phyloP scores from a whole-genome alignment of 1,140 invertebrate species.

The Pogonomyrmex californicus region DNA sequence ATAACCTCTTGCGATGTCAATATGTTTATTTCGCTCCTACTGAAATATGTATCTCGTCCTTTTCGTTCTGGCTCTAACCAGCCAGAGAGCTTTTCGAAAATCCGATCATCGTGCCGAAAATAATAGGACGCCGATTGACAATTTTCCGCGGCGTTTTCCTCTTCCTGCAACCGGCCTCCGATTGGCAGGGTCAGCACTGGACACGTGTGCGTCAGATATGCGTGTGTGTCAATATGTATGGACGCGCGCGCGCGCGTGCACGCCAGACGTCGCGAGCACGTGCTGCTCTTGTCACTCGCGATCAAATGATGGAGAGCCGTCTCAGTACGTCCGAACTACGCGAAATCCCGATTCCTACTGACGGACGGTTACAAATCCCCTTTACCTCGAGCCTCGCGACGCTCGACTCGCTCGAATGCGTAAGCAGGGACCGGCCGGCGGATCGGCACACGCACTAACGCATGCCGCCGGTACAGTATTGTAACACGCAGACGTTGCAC shows the following conservation, averaged over 20 bases:
- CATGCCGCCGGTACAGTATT: conserved; percentile 14
- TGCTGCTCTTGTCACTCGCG: conserved; percentile 64
- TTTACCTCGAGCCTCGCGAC: conserved; percentile 31
- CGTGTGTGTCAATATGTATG: not conserved
- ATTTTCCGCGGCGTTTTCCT: not conserved
- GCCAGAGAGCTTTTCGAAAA: not conserved
- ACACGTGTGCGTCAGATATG: not conserved
- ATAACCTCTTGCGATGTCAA: conserved; percentile 22
- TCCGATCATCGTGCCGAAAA: not conserved
- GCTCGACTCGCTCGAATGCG: not conserved
- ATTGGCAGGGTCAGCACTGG: not conserved
- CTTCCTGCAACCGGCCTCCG: not conserved
- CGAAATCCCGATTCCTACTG: conserved; percentile 77
- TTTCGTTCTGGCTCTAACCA: not conserved
- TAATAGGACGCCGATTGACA: not conserved
- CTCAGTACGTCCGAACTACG: conserved; percentile 49
- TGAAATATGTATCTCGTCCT: not conserved
- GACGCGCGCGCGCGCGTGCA: not conserved
- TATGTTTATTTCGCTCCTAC: not conserved
- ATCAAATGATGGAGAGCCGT: not conserved
- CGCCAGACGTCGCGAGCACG: conserved; percentile 55
- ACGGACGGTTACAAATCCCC: conserved; percentile 65
- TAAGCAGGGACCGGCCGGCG: not conserved
- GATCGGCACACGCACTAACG: not conserved
- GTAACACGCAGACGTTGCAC: not conserved